Percentiles rank a stretch among this genome's conserved stretches.
Conservation (phyloP, 1,140 invertebrate species). For the Aphelinus atriplicis region DNA sequence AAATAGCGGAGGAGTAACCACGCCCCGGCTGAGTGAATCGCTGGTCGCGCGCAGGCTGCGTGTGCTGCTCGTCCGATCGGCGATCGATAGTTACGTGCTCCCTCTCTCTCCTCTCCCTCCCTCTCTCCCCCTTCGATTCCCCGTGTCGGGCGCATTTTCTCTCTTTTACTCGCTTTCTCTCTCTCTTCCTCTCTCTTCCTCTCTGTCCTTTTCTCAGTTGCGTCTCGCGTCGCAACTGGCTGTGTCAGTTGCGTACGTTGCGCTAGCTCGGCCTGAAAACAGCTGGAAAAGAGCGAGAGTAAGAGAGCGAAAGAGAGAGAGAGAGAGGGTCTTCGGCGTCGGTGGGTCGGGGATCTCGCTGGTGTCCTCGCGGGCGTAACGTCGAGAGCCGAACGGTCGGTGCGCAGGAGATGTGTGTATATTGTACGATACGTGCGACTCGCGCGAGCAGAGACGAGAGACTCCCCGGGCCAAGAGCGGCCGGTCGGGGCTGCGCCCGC, state of each 20-base stretch:
- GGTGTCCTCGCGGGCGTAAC: not conserved
- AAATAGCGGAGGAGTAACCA: conserved; percentile 37
- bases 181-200: not conserved
- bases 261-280: too few relatives aligned
- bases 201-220: not conserved
- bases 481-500: conserved; percentile 22
- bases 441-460: conserved; percentile 61
- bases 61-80: conserved; percentile 7
- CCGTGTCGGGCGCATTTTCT: not conserved
- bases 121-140: conserved; percentile 14
- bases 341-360: too few relatives aligned
- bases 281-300: too few relatives aligned
- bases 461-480: conserved; percentile 46
- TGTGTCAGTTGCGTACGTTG: too few relatives aligned
- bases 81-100: conserved; percentile 26
- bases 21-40: conserved; percentile 26
- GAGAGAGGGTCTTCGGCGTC: too few relatives aligned
- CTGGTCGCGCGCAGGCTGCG: conserved; percentile 1
- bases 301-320: too few relatives aligned
- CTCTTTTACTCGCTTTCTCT: not conserved
- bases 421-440: conserved; percentile 56
- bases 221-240: not conserved
- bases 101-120: conserved; percentile 20
- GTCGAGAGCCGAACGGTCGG: not conserved
- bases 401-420: conserved; percentile 8